Evolutionary conservation across 2,113 vertebrate species (phyloP).

Genomic region (Bostrychus sinensis): DNA sequence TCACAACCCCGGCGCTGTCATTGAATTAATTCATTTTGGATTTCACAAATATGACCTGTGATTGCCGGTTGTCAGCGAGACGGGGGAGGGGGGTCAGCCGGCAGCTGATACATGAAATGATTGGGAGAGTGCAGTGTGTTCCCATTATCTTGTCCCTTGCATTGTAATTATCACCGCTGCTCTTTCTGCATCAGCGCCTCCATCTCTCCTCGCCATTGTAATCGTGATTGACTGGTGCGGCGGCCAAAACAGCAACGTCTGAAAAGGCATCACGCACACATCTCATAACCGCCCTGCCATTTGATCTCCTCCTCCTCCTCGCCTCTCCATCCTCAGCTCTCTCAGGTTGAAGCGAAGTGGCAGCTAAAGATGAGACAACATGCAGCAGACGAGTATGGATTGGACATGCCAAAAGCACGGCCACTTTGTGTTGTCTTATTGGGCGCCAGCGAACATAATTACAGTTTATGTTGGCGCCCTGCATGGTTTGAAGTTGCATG

Average conservation of each 20-base stretch:
- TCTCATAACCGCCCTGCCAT: slow-evolving; percentile 85
- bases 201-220: slow-evolving; percentile 85
- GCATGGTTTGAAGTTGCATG: slow-evolving; percentile 40
- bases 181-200: slow-evolving; percentile 88
- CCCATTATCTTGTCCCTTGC: slow-evolving; percentile 88
- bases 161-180: slow-evolving; percentile 85
- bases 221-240: slow-evolving; percentile 88
- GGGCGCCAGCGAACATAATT: slow-evolving; percentile 52
- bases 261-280: slow-evolving; percentile 83
- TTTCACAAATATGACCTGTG: slow-evolving; percentile 81
- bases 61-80: slow-evolving; percentile 77
- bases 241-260: slow-evolving; percentile 84
- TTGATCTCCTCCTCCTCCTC: slow-evolving; percentile 74
- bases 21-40: slow-evolving; percentile 78
- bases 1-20: slow-evolving; percentile 52
- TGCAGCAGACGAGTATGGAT: slow-evolving; percentile 46
- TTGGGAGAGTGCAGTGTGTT: slow-evolving; percentile 82
- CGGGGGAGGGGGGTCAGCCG: slow-evolving; percentile 63
- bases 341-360: slow-evolving; percentile 55
- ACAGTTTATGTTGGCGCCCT: slow-evolving; percentile 53
- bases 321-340: slow-evolving; percentile 33
- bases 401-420: slow-evolving; percentile 35
- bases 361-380: slow-evolving; percentile 60
- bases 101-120: slow-evolving; percentile 84
- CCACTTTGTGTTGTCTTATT: slow-evolving; percentile 45